Conservation (phyloP, 2,888 invertebrate species). For the Drosophila neutralis region DNA sequence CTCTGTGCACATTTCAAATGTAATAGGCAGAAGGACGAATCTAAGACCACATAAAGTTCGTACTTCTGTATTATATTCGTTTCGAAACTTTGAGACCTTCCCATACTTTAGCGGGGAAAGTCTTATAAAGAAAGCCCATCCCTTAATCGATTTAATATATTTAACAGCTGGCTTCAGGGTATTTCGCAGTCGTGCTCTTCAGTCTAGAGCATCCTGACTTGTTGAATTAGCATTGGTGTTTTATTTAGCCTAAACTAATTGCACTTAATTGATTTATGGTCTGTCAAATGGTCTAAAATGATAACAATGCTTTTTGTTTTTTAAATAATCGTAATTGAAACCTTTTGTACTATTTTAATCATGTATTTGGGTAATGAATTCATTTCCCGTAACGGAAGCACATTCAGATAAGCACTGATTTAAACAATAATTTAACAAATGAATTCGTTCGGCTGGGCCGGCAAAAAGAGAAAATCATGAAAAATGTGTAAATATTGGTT, state of each 20-base stretch:
- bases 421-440: neutral
- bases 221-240: conserved; percentile 1
- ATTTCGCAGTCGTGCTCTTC: neutral
- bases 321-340: neutral
- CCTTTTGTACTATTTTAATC: neutral
- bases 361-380: neutral
- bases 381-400: neutral
- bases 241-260: conserved; percentile 3
- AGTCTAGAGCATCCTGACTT: neutral
- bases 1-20: neutral
- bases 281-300: neutral
- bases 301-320: neutral
- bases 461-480: too few species aligned
- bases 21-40: neutral
- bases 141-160: neutral
- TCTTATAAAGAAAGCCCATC: neutral
- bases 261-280: conserved; percentile 18
- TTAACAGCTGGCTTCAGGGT: neutral
- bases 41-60: neutral
- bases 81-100: neutral
- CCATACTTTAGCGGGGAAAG: neutral
- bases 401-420: neutral
- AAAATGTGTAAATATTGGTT: too few species aligned
- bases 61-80: neutral
- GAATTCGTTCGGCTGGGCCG: neutral